Conservation (phyloP, 2,113 vertebrate species). For the Lutjanus erythropterus region DNA sequence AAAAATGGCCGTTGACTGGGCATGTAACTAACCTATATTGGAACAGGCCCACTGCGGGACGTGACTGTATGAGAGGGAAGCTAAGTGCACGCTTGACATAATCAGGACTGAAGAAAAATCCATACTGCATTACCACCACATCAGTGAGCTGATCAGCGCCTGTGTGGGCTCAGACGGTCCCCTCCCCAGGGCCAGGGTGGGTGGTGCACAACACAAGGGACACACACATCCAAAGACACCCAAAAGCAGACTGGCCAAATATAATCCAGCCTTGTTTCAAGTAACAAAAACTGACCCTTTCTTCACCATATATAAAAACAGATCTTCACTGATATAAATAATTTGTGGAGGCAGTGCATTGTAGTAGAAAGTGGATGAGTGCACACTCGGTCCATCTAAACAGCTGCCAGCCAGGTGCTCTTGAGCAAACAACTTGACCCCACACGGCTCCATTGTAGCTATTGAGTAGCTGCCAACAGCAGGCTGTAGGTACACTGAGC, state of each 20-base stretch:
- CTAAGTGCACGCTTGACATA: conserved; percentile 47
- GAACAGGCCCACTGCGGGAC: conserved; percentile 1
- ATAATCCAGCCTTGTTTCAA: not conserved
- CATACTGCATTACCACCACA: conserved; percentile 65
- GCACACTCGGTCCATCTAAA: not conserved
- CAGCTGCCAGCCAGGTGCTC: conserved; percentile 22
- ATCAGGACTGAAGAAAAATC: conserved; percentile 63
- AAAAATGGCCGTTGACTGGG: conserved; percentile 6
- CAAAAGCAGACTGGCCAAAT: not conserved
- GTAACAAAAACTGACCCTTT: not conserved
- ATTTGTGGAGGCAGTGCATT: not conserved
- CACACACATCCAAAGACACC: not conserved
- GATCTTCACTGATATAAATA: conserved; percentile 12
- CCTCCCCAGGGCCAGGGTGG: not conserved
- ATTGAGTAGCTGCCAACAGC: not conserved
- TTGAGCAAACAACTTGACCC: conserved; percentile 1
- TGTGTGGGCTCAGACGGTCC: not conserved
- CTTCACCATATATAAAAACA: not conserved
- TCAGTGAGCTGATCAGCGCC: conserved; percentile 52
- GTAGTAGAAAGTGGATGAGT: not conserved
- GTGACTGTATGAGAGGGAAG: conserved; percentile 16
- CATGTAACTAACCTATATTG: not conserved
- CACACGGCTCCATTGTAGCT: conserved; percentile 1
- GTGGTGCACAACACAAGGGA: not conserved
- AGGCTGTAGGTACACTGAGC: not conserved